Evolutionary conservation across 2,113 vertebrate genomes (phyloP).

Genomic region (Xiphophorus hellerii): DNA sequence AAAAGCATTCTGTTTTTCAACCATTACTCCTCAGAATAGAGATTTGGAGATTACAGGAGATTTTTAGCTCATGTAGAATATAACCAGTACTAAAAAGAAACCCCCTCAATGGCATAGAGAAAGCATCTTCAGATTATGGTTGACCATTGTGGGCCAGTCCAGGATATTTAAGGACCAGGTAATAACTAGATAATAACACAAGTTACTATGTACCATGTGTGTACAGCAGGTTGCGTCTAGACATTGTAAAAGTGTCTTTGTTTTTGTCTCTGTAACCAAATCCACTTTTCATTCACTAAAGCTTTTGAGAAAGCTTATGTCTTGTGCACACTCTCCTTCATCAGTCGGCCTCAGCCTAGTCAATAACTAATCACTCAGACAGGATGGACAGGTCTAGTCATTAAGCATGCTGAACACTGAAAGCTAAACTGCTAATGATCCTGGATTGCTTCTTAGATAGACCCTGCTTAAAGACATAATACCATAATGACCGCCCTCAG

Average conservation of each 20-base stretch:
- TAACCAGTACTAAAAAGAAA: too few species aligned
- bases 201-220: background rate
- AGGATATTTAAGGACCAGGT: background rate
- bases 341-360: constrained; percentile 33
- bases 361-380: constrained; percentile 60
- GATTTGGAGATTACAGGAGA: too few species aligned
- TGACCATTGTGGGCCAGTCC: background rate
- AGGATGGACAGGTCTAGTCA: constrained; percentile 48
- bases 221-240: background rate
- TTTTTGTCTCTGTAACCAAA: background rate
- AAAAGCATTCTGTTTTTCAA: too few species aligned
- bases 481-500: constrained; percentile 1
- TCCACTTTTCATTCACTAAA: background rate
- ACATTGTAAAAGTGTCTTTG: background rate
- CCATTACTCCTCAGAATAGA: too few species aligned
- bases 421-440: constrained; percentile 63
- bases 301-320: constrained; percentile 3
- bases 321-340: background rate
- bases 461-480: constrained; percentile 32
- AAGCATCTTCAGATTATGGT: background rate
- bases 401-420: constrained; percentile 51
- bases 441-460: constrained; percentile 26
- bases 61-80: too few species aligned
- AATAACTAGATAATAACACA: background rate
- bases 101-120: background rate